Evolutionary conservation across 2,797 vertebrate species (phyloP), one percentile per base, ranked within the genome.

Genomic region (Anguilla obscura): DNA sequence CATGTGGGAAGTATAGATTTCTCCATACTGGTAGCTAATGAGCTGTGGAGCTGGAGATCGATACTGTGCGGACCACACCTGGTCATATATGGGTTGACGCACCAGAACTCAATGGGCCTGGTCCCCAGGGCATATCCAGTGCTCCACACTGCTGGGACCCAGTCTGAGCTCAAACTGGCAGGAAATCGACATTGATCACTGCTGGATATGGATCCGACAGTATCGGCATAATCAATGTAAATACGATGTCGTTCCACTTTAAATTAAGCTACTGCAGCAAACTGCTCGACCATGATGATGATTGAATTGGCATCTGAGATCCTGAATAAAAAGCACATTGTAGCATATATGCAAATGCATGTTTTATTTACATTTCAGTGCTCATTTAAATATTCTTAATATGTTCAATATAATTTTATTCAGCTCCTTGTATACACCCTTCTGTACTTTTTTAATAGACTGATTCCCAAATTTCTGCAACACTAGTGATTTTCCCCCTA

Each of bases 131-230:
- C 60, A 45, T 71, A 33, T 71, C 27, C 52, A 9, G 50, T 45
- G 63, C n/a, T 82, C 79, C 80, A 85, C 63, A 30, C 63, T 58
- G 48, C 21, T n/a, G 52, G 84, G 83, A 5, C 80, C 60, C 83
- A 40, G 50, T 87, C 60, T 84, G 30, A 52, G 27, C 80, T 83
- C 27, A 50, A 83, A 56, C 45, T 71, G 82, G 27, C 85, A 40
- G 60, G 63, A 85, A 54, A 74, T 85, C 82, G 40, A 71, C 82
- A 74, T 30, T 69, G 80, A 45, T 69, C 18, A 6, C 27, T 9
- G 56, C 33, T 66, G 56, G 85, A n/a, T 86, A 48, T 86, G 56
- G 85, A 66, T 36, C 84, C 14, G 14, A 14, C 50, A 2, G 27
- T 85, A 40, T 82, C 79, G n/a, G 18, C n/a, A 71, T 54, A 21